These are phyloP conservation scores for Andrena hattorfiana DNA, from an alignment of 2,888 invertebrate species.

Conservation along the genomic window DNA sequence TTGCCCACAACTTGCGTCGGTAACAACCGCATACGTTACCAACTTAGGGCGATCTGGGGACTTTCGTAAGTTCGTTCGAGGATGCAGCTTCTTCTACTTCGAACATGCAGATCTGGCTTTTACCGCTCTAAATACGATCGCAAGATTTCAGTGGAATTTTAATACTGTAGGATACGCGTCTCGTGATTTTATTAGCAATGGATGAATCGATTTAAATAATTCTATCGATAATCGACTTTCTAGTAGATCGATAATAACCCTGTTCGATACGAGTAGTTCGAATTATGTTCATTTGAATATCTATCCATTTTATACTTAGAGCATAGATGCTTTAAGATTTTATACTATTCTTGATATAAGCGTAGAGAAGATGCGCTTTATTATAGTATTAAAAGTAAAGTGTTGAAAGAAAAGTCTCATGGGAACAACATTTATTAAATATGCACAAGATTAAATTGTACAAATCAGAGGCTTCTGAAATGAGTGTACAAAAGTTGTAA, in stretches of 20 bases:
- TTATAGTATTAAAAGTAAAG: background rate
- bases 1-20: slow-evolving; percentile 75
- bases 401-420: background rate
- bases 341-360: background rate
- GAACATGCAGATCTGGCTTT: background rate
- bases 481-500: slow-evolving; percentile 32
- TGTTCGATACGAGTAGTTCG: too few relatives aligned
- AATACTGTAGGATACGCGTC: background rate
- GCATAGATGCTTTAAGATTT: too few relatives aligned
- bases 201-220: background rate
- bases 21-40: slow-evolving; percentile 62
- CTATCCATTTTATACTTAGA: too few relatives aligned
- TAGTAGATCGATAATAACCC: too few relatives aligned
- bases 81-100: background rate
- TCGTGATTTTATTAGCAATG: background rate
- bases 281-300: too few relatives aligned
- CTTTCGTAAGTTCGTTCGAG: slow-evolving; percentile 29
- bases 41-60: slow-evolving; percentile 44
- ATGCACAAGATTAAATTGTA: slow-evolving; percentile 37
- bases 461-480: slow-evolving; percentile 28
- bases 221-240: background rate
- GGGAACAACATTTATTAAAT: slow-evolving; percentile 41
- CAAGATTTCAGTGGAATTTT: background rate
- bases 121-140: slow-evolving; percentile 1
- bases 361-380: background rate